Conservation (phyloP, 2,797 vertebrate species). For the Tapera naevia region DNA sequence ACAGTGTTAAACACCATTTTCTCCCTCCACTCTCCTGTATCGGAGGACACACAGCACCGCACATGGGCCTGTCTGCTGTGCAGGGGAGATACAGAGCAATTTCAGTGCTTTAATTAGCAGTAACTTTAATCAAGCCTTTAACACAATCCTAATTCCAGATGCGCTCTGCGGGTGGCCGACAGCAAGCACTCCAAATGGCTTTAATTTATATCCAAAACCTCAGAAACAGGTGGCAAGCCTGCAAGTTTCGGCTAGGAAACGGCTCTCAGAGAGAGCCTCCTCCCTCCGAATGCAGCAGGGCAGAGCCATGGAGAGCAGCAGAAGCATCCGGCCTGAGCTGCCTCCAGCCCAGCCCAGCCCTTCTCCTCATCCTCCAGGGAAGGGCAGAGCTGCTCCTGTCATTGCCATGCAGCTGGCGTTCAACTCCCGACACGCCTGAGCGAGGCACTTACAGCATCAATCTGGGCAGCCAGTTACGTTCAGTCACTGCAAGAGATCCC, state of each 20-base stretch:
- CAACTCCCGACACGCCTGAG: fast-evolving
- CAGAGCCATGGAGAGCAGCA: neutral
- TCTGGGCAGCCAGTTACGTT: neutral
- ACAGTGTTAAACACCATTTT: fast-evolving
- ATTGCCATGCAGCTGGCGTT: neutral
- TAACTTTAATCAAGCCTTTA: neutral
- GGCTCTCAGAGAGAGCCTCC: fast-evolving
- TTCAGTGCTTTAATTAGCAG: neutral
- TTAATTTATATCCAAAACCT: neutral
- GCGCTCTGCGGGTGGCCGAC: neutral
- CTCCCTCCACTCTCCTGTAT: neutral
- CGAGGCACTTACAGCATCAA: fast-evolving
- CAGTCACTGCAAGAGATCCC: neutral
- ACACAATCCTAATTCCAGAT: neutral
- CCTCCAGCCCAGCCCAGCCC: neutral
- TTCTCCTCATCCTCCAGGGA: neutral
- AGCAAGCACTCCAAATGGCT: neutral
- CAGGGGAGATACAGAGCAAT: fast-evolving
- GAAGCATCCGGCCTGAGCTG: neutral
- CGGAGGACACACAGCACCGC: fast-evolving
- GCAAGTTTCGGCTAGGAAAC: neutral
- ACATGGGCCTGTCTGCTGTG: fast-evolving
- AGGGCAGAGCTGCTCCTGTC: neutral
- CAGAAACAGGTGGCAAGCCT: neutral
- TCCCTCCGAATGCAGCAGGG: neutral